Base-by-base conservation (phyloP, 2,888 invertebrate genomes). In the Caenorhabditis imperialis region DNA sequence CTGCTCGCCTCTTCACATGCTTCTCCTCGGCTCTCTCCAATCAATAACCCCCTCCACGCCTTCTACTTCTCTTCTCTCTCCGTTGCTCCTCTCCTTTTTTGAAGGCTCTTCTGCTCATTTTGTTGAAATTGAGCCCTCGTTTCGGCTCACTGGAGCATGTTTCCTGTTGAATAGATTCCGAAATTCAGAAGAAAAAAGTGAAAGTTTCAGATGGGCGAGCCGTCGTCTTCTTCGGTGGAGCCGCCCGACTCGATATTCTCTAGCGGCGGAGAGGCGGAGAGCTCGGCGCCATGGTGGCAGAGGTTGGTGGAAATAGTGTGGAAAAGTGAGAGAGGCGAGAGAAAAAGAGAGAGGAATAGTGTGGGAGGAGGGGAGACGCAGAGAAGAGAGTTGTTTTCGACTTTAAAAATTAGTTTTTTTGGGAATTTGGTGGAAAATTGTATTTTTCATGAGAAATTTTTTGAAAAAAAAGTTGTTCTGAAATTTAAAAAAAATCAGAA, bases 231-330 rank as follows among this genome's bases (percentile, higher is more conserved):
- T 50, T 55, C 42, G 37, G 45, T 65, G 23, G 86, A 84, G 51
- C 85, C 84, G 23, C 77, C 79, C 30, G 86, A 86, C 63, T 86
- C 86, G 54, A 78, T 86, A 44, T 86, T 84, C 58, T 75, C 85
- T 14, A 80, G 83, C 33, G 81, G 84, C 42, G 72, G 61, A 50
- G 48, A 42, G 45, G 40, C 37, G 33, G 65, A 57, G 37, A 40
- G 35, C 20, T 57, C 67, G 42, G 50, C 42, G 33, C 84, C 86
- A 8, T 86, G 86, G 86, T 86, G 85, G 85, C 84, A 86, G 45
- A 82, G 81, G 84, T 83, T 50, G 33, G 42, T 25, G 4, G n/a
- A n/a, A n/a, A n/a, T n/a, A n/a, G n/a, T n/a, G n/a, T n/a, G n/a
- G n/a, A n/a, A n/a, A n/a, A n/a, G n/a, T n/a, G n/a, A n/a, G n/a